These are phyloP conservation scores for Tychaedon coryphoeus DNA, from an alignment of 2,113 vertebrate species.

Conservation along the genomic window DNA sequence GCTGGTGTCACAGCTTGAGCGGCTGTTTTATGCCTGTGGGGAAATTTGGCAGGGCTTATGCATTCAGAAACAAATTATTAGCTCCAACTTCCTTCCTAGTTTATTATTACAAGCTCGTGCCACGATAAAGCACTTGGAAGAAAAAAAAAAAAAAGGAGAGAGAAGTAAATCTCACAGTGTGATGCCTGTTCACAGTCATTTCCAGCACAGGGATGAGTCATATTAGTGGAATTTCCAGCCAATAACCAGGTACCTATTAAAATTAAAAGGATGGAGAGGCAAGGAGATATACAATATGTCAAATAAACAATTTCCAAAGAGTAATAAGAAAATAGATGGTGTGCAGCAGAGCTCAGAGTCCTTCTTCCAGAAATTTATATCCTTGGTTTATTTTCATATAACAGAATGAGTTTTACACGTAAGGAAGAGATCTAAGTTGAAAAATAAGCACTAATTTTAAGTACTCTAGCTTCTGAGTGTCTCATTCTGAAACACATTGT, in stretches of 20 bases:
- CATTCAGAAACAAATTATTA: constrained; percentile 57
- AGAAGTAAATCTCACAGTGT: neutral
- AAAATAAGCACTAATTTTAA: neutral
- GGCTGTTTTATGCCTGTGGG: constrained; percentile 52
- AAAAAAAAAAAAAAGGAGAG: neutral
- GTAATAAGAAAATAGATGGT: constrained; percentile 22
- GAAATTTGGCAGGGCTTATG: constrained; percentile 56
- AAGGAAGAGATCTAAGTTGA: neutral
- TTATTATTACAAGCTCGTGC: constrained; percentile 46
- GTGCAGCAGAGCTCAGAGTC: neutral
- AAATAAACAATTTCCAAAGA: neutral
- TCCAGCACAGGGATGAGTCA: neutral
- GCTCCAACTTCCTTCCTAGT: constrained; percentile 50
- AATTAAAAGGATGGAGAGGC: neutral
- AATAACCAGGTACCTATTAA: neutral
- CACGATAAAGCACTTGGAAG: neutral
- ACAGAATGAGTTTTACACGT: neutral
- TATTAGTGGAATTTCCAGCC: constrained; percentile 9
- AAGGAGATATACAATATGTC: neutral
- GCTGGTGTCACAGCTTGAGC: constrained; percentile 60
- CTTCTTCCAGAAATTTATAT: neutral
- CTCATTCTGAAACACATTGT: neutral
- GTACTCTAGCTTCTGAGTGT: neutral
- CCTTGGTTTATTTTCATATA: neutral
- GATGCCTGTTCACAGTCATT: neutral